phyloP scores from a whole-genome alignment of 1,140 invertebrate species.

The Platyscapa corneri region DNA sequence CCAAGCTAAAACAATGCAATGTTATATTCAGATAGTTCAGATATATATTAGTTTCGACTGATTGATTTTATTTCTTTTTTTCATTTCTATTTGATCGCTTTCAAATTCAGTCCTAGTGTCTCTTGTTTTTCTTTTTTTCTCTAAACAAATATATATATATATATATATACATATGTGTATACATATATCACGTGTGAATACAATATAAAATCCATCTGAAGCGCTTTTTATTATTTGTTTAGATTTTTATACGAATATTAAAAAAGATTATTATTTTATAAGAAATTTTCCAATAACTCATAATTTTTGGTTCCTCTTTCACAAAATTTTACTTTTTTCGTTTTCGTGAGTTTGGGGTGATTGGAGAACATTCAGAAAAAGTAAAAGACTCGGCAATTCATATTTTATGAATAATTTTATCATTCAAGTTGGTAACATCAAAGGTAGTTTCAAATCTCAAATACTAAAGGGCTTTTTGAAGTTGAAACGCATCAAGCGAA shows the following conservation, averaged over 20 bases:
- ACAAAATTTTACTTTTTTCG: not conserved
- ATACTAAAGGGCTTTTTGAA: not conserved
- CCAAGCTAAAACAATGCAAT: not conserved
- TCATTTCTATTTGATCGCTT: not conserved
- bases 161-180: too few species aligned
- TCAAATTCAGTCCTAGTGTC: not conserved
- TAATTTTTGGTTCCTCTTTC: not conserved
- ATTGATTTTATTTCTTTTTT: conserved; percentile 8
- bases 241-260: too few species aligned
- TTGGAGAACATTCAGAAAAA: not conserved
- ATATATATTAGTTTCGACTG: conserved; percentile 1
- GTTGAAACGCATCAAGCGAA: not conserved
- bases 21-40: not conserved
- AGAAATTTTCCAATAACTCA: not conserved
- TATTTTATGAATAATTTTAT: not conserved
- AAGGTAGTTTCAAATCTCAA: not conserved
- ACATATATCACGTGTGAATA: too few species aligned
- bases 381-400: too few species aligned
- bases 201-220: too few species aligned
- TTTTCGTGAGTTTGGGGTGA: not conserved
- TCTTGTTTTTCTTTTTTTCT: not conserved
- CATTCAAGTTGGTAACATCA: not conserved
- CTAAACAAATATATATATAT: too few species aligned
- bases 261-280: too few species aligned
- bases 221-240: too few species aligned